These are phyloP conservation scores for Eubasilissa regina DNA, from an alignment of 1,140 invertebrate species.

Conservation along the genomic window DNA sequence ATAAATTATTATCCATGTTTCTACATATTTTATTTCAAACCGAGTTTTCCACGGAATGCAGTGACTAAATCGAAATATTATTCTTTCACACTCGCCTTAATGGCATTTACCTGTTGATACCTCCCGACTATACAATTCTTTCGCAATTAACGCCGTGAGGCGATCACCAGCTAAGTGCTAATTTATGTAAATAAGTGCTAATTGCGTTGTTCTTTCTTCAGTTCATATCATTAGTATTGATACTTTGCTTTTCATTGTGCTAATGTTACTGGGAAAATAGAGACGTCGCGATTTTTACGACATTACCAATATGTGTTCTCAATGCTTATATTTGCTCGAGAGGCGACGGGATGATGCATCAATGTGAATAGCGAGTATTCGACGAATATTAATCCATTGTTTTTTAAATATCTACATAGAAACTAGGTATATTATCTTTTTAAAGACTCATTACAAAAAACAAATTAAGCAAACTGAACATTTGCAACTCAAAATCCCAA, in stretches of 20 bases:
- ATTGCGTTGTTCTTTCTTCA: slow-evolving; percentile 21
- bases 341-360: no score
- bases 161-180: slow-evolving; percentile 18
- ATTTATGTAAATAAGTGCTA: slow-evolving; percentile 35
- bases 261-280: neutral
- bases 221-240: slow-evolving; percentile 26
- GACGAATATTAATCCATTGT: no score
- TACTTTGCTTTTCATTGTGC: neutral
- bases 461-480: no score
- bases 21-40: neutral
- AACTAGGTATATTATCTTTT: no score
- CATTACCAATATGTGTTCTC: no score
- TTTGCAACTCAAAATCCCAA: no score
- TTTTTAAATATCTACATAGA: no score
- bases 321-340: no score
- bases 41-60: slow-evolving; percentile 5
- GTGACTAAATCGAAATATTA: neutral
- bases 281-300: no score
- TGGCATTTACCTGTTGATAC: slow-evolving; percentile 11
- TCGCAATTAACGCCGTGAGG: slow-evolving; percentile 10
- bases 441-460: no score
- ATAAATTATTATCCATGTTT: no score
- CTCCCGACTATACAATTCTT: slow-evolving; percentile 5
- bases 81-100: slow-evolving; percentile 12
- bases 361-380: no score